Percentiles rank a stretch among this genome's conserved stretches.
Conservation (phyloP, 2,113 vertebrate genomes). For the Neodontobutis hainanensis region DNA sequence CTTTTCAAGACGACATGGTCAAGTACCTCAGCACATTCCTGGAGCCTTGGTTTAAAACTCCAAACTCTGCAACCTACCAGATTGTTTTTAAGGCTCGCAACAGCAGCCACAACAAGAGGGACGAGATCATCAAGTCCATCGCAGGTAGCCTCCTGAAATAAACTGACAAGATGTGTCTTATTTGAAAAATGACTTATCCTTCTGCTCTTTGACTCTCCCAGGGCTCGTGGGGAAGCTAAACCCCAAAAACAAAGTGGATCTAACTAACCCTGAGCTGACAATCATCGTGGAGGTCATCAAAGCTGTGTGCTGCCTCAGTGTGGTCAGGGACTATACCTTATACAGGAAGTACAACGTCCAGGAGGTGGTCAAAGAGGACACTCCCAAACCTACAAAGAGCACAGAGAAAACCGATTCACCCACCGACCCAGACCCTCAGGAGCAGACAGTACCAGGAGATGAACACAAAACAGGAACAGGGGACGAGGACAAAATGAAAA, state of each 20-base stretch:
- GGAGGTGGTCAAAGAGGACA: constrained; percentile 85
- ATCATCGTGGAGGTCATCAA: constrained; percentile 96
- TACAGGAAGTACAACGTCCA: constrained; percentile 96
- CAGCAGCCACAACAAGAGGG: constrained; percentile 91
- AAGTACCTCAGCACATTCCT: constrained; percentile 88
- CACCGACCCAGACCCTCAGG: neutral
- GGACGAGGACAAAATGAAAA: no score
- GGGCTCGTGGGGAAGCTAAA: constrained; percentile 90
- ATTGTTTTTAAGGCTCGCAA: constrained; percentile 95
- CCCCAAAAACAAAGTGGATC: constrained; percentile 92
- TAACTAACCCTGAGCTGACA: constrained; percentile 90
- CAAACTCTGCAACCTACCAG: constrained; percentile 88
- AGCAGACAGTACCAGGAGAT: constrained; percentile 2
- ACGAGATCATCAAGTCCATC: constrained; percentile 91
- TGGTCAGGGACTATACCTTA: constrained; percentile 89
- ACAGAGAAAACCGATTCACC: neutral
- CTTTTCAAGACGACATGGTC: constrained; percentile 93
- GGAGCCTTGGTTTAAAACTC: constrained; percentile 93
- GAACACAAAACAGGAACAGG: constrained; percentile 6
- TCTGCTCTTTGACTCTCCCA: constrained; percentile 41
- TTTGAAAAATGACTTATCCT: no score
- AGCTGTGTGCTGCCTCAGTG: constrained; percentile 90
- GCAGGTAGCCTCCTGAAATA: constrained; percentile 78
- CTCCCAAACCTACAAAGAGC: constrained; percentile 26
- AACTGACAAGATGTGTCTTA: no score